Conservation (phyloP, 2,113 vertebrate genomes). For the Tursiops truncatus region DNA sequence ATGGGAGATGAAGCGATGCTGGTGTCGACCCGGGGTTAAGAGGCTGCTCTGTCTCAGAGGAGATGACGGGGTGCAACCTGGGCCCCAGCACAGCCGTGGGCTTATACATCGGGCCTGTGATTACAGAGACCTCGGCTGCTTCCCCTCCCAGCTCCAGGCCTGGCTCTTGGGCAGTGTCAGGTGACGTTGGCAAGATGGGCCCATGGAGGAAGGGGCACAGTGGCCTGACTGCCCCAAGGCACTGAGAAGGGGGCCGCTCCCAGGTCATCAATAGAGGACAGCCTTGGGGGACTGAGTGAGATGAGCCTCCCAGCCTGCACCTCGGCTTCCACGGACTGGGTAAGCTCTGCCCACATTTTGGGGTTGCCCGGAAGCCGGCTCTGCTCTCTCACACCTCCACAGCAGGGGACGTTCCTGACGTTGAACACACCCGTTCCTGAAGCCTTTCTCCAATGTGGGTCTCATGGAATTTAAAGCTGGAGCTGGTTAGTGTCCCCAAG, state of each 20-base stretch:
- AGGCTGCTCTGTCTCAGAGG: neutral
- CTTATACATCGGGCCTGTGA: neutral
- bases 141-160: too few relatives aligned
- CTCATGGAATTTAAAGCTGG: neutral
- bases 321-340: too few relatives aligned
- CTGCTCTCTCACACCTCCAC: neutral
- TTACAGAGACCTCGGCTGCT: fast-evolving
- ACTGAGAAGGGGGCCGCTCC: fast-evolving
- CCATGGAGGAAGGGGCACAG: neutral
- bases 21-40: fast-evolving
- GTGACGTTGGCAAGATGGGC: too few relatives aligned
- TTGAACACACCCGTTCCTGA: neutral
- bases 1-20: neutral
- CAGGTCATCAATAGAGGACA: too few relatives aligned
- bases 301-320: neutral
- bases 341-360: too few relatives aligned
- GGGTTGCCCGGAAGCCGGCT: neutral
- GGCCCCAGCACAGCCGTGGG: neutral
- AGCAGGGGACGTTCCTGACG: neutral
- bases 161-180: fast-evolving
- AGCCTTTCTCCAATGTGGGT: neutral
- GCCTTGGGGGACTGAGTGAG: neutral
- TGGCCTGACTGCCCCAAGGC: fast-evolving
- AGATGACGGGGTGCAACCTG: neutral
- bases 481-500: too few relatives aligned